Base-by-base conservation (phyloP, 2,888 invertebrate species). In the Fabriciana adippe region DNA sequence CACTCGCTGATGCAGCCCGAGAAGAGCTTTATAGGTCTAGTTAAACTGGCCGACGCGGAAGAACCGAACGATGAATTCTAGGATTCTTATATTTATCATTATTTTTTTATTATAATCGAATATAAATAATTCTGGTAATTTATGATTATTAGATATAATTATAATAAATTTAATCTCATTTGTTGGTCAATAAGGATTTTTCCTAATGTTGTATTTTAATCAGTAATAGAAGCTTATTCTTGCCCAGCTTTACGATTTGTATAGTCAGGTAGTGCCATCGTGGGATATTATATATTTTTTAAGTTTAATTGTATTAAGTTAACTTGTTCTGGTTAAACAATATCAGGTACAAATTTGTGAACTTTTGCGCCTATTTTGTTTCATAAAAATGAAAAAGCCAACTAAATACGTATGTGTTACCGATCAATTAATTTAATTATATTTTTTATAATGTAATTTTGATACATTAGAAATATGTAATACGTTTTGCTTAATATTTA, bases 1-100 rank as follows among this genome's bases (percentile, higher is more conserved):
- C 95, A 94, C 81, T 95, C 95, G 0, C 86, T 96, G 57, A 95
- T 96, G 89, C 94, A 95, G 77, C 93, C 94, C 1, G 96, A 96
- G 73, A 96, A 96, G 82, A 97, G 96, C 77, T 97, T 96, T 90
- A 96, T 97, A 76, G 97, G 97, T 48, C 92, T 96, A n/a, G 93
- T 96, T 64, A 96, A 96, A 85, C 86, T 96, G n/a, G 95, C 94
- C 16, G 95, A 95, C 75, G 88, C 90, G 1, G 87, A 87, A 35
- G 89, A 89, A 35, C 90, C 89, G 1, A 80, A 81, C 6, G 80
- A 86, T 41, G 90, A 91, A 69, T 71, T 90, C 50, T 90, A 86
- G 76, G 47, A 59, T 15, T 54, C 45, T 21, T 21, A 45, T 50
- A 47, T n/a, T 57, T 45, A 26, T 51, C 21, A 16, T 55, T 57